Conservation (phyloP, 2,113 vertebrate species). For the Tonatia bakeri region DNA sequence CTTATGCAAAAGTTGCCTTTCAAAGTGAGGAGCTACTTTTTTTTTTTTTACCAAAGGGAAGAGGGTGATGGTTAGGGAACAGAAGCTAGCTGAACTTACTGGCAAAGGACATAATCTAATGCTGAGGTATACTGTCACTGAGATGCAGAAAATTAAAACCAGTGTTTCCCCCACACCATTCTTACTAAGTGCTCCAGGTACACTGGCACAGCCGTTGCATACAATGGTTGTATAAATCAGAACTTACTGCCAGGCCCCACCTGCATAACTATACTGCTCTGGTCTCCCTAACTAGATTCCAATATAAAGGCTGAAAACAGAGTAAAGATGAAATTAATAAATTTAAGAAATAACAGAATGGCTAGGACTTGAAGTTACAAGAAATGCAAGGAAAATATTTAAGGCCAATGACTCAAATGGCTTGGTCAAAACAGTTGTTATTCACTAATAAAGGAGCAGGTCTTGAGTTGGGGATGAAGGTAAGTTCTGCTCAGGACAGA, state of each 20-base stretch:
- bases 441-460: neutral
- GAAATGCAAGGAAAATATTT: neutral
- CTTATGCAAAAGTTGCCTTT: neutral
- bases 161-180: neutral
- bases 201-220: neutral
- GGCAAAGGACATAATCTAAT: neutral
- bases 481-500: neutral
- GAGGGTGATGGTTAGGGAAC: neutral
- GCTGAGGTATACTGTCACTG: neutral
- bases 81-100: neutral
- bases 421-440: neutral
- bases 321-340: neutral
- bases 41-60: neutral
- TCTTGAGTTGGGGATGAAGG: neutral
- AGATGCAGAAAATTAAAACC: neutral
- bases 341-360: neutral
- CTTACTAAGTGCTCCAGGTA: neutral
- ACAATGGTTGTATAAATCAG: neutral
- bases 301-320: neutral
- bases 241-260: neutral
- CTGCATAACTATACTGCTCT: neutral
- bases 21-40: neutral
- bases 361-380: neutral
- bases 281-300: neutral
- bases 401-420: neutral